Evolutionary conservation across 2,888 invertebrate species (phyloP).

Genomic region (Trissolcus brochymenae): DNA sequence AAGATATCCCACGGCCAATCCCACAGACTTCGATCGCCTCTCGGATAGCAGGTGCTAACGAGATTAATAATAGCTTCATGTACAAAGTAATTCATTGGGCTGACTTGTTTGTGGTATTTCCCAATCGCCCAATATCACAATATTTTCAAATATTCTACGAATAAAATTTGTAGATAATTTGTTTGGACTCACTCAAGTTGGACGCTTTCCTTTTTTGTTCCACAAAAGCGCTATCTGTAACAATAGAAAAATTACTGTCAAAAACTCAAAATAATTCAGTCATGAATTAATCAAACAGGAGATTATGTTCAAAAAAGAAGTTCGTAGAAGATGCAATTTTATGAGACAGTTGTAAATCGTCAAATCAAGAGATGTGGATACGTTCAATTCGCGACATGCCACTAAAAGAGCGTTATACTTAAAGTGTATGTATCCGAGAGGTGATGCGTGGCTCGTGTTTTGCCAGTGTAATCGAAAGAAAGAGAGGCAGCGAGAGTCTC

Average conservation of each 20-base stretch:
- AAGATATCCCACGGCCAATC: conserved; percentile 70
- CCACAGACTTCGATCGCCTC: conserved; percentile 54
- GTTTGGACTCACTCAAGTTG: neutral
- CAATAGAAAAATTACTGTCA: neutral
- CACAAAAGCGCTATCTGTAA: neutral
- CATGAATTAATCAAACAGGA: too few species aligned
- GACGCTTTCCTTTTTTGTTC: neutral
- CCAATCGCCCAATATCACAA: conserved; percentile 6
- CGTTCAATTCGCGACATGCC: conserved; percentile 29
- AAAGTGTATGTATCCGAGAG: too few species aligned
- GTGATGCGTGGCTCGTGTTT: too few species aligned
- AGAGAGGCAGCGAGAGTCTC: conserved; percentile 17
- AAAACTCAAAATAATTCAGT: conserved; percentile 21
- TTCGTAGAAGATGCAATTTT: too few species aligned
- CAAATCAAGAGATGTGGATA: conserved; percentile 20
- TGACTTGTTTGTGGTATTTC: conserved; percentile 17
- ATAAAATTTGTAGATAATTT: neutral
- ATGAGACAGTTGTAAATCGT: too few species aligned
- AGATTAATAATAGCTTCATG: conserved; percentile 36
- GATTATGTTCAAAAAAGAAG: too few species aligned
- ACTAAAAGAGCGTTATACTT: too few species aligned
- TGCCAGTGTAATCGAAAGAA: conserved; percentile 34
- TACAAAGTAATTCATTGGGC: conserved; percentile 25
- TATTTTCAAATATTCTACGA: neutral
- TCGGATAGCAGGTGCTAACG: conserved; percentile 56